Evolutionary conservation across 1,140 invertebrate genomes (phyloP), one percentile per base, ranked within the genome.

Genomic region (Acromyrmex heyeri): DNA sequence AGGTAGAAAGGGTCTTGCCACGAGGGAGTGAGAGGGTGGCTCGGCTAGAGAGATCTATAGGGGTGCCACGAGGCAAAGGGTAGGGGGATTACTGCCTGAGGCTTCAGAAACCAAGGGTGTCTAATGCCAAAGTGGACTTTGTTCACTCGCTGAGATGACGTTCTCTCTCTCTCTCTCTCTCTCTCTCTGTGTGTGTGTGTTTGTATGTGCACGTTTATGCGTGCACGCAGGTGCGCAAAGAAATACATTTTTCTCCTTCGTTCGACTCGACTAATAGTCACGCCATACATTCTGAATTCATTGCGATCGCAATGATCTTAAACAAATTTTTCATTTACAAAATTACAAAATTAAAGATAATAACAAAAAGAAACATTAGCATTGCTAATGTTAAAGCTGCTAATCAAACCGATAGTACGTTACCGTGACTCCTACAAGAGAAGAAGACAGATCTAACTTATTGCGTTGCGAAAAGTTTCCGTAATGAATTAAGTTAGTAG

Each of bases 71-170:
- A 44, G 38, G 92, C 91, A 88, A 87, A 92, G 92, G 92, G 92
- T 93, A 93, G 91, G 89, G 88, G 90, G 91, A 90, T 86, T 90
- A 89, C 90, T 87, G 93, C 92, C 90, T 92, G 93, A 93, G 91
- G 92, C 91, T 94, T 94, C 89, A 89, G 92, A 93, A 93, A 93
- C 91, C 92, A 93, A 92, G 93, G 92, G 91, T 93, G 92, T 93
- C 93, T 94, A 93, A 93, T 93, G 92, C 92, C 91, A 91, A 81
- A 93, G 92, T 93, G 92, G 93, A 93, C 93, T 94, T 93, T 93
- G 93, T 93, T 93, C 92, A 90, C 81, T 91, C 88, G 89, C 73
- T 90, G 67, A 93, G 92, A 93, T 92, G 92, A 93, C 92, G 93
- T 91, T 91, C 86, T 86, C 73, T 77, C 8, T 30, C 30, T 30